Evolutionary conservation across 2,888 invertebrate species (phyloP).

Genomic region (Caenorhabditis japonica): DNA sequence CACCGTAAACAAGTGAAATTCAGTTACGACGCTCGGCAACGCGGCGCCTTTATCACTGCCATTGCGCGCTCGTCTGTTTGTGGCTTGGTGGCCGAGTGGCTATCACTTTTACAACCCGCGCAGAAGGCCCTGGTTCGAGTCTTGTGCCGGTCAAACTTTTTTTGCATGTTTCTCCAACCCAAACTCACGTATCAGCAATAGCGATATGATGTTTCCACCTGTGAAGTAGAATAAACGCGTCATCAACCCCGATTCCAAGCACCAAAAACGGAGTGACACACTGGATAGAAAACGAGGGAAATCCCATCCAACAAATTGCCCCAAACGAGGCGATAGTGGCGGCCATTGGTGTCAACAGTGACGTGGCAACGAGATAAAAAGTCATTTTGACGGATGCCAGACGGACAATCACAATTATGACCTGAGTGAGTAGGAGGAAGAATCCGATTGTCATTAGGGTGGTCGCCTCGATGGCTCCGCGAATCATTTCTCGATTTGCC

Average conservation of each 20-base stretch:
- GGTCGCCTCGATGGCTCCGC: slow-evolving; percentile 76
- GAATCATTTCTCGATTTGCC: slow-evolving; percentile 75
- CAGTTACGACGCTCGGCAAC: too few species aligned
- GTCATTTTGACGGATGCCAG: slow-evolving; percentile 49
- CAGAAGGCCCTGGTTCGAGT: too few species aligned
- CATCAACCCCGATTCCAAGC: slow-evolving; percentile 75
- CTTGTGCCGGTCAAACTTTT: too few species aligned
- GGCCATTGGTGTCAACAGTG: slow-evolving; percentile 72
- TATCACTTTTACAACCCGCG: too few species aligned
- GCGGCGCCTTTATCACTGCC: too few species aligned
- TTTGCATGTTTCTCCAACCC: too few species aligned
- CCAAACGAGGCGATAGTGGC: slow-evolving; percentile 72
- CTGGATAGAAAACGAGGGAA: slow-evolving; percentile 73
- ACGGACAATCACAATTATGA: slow-evolving; percentile 62
- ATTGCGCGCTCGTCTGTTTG: too few species aligned
- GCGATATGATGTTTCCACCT: slow-evolving; percentile 69
- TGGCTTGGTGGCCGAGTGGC: too few species aligned
- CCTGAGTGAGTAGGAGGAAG: slow-evolving; percentile 70
- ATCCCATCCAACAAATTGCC: slow-evolving; percentile 65
- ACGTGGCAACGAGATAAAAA: slow-evolving; percentile 50
- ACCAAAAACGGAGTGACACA: slow-evolving; percentile 76
- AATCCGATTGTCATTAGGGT: slow-evolving; percentile 75
- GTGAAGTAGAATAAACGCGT: slow-evolving; percentile 75
- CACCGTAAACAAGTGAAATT: too few species aligned
- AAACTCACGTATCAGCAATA: slow-evolving; percentile 43